Evolutionary conservation across 2,888 invertebrate genomes (phyloP).

Genomic region (Coronaproctus castanopsis): DNA sequence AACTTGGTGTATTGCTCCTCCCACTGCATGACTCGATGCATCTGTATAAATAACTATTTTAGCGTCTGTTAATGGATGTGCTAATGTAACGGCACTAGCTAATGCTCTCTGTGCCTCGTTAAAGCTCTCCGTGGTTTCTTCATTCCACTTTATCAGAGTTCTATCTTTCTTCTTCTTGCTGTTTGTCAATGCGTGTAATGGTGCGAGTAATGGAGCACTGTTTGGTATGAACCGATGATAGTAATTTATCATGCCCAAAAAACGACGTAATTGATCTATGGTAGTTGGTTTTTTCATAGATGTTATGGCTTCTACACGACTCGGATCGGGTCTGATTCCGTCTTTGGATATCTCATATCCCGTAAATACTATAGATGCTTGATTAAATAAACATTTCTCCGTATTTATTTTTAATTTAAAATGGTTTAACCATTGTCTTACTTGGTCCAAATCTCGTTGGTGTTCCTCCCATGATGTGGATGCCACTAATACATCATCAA

Average conservation of each 20-base stretch:
- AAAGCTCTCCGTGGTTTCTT: slow-evolving; percentile 19
- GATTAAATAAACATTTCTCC: slow-evolving; percentile 17
- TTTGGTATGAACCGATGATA: slow-evolving; percentile 24
- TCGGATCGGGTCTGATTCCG: slow-evolving; percentile 12
- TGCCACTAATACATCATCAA: slow-evolving; percentile 24
- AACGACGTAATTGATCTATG: slow-evolving; percentile 21
- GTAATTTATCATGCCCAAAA: slow-evolving; percentile 25
- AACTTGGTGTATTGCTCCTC: slow-evolving; percentile 25
- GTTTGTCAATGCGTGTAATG: slow-evolving; percentile 6
- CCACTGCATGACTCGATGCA: slow-evolving; percentile 25
- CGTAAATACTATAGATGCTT: slow-evolving; percentile 10
- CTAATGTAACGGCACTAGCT: slow-evolving; percentile 2
- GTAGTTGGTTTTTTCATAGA: slow-evolving; percentile 18
- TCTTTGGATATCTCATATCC: slow-evolving; percentile 12
- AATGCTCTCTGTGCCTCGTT: slow-evolving; percentile 14
- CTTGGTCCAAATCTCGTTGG: slow-evolving; percentile 12
- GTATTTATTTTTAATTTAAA: slow-evolving; percentile 20
- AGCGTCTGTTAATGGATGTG: slow-evolving; percentile 2
- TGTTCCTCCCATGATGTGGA: slow-evolving; percentile 15
- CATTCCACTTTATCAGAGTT: slow-evolving; percentile 12
- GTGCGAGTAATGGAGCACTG: slow-evolving; percentile 21
- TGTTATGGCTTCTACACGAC: slow-evolving; percentile 9
- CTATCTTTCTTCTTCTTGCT: slow-evolving; percentile 10
- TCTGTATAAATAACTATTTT: slow-evolving; percentile 6
- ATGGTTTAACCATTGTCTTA: slow-evolving; percentile 15